Conservation (phyloP, 1,140 invertebrate genomes). For the Drosophila miranda region DNA sequence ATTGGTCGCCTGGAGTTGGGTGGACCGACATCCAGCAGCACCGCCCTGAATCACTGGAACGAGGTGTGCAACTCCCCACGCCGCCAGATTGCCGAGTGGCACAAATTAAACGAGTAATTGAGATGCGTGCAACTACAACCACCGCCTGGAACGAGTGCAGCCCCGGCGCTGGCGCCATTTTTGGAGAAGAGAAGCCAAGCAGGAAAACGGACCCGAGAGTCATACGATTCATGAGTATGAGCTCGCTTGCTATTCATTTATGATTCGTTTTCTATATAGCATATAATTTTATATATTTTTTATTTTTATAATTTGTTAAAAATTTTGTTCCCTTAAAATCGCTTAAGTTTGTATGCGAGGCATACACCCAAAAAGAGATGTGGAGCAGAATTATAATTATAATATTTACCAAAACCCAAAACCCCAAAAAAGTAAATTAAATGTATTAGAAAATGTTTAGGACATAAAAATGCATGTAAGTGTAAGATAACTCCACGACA, state of each 20-base stretch:
- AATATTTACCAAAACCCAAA: conserved; percentile 19
- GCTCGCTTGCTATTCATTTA: conserved; percentile 20
- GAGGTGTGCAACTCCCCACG: conserved; percentile 98
- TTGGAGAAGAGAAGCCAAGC: conserved; percentile 19
- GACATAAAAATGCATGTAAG: conserved; percentile 58
- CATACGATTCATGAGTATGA: conserved; percentile 32
- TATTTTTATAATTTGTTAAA: neutral
- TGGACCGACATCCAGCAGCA: conserved; percentile 88
- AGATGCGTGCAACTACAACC: neutral
- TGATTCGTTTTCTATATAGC: conserved; percentile 3
- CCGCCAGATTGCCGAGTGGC: conserved; percentile 99
- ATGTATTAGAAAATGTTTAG: conserved; percentile 80
- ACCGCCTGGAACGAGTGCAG: conserved; percentile 1
- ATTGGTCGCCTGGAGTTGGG: conserved; percentile 97
- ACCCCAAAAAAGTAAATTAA: conserved; percentile 60
- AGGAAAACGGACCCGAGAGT: conserved; percentile 29
- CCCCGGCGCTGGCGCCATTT: conserved; percentile 60
- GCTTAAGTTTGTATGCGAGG: conserved; percentile 1
- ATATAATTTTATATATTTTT: conserved; percentile 10
- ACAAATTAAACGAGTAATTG: conserved; percentile 94
- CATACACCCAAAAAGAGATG: neutral
- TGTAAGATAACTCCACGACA: conserved; percentile 62
- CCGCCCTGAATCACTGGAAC: conserved; percentile 96
- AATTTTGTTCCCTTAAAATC: conserved; percentile 2
- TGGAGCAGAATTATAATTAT: neutral